Evolutionary conservation across 2,113 vertebrate genomes (phyloP).

Genomic region (Calyptomena viridis): DNA sequence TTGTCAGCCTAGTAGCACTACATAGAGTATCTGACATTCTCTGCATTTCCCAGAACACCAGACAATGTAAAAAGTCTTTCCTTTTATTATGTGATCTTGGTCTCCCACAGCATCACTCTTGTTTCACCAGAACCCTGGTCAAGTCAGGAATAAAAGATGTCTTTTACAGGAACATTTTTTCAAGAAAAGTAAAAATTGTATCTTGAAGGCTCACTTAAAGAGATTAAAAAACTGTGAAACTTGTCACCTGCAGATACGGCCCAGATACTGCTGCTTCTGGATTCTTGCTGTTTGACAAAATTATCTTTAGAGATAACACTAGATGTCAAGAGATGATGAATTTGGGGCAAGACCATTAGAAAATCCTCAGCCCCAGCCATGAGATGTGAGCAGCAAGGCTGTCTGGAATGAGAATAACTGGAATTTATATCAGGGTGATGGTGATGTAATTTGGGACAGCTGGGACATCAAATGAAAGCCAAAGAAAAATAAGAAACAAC

Average conservation of each 20-base stretch:
- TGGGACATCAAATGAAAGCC: conserved; percentile 33
- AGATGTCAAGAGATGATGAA: neutral
- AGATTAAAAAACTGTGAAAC: neutral
- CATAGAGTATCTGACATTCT: neutral
- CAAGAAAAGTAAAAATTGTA: neutral
- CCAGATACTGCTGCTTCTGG: neutral
- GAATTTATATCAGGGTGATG: conserved; percentile 6
- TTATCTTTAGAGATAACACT: neutral
- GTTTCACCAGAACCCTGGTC: neutral
- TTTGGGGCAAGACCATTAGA: neutral
- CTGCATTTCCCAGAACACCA: neutral
- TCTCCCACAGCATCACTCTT: neutral
- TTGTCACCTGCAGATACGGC: neutral
- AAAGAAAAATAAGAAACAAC: neutral
- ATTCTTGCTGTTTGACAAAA: neutral
- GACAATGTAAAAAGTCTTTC: neutral
- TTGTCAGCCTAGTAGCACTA: neutral
- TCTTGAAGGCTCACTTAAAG: neutral
- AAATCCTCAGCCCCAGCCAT: neutral
- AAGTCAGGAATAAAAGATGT: neutral
- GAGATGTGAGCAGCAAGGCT: neutral
- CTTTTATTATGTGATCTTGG: fast-evolving
- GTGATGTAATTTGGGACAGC: conserved; percentile 63
- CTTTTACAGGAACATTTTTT: neutral
- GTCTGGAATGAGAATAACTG: neutral